These are phyloP conservation scores for Zalophus californianus DNA, from an alignment of 2,797 vertebrate genomes.

Conservation along the genomic window DNA sequence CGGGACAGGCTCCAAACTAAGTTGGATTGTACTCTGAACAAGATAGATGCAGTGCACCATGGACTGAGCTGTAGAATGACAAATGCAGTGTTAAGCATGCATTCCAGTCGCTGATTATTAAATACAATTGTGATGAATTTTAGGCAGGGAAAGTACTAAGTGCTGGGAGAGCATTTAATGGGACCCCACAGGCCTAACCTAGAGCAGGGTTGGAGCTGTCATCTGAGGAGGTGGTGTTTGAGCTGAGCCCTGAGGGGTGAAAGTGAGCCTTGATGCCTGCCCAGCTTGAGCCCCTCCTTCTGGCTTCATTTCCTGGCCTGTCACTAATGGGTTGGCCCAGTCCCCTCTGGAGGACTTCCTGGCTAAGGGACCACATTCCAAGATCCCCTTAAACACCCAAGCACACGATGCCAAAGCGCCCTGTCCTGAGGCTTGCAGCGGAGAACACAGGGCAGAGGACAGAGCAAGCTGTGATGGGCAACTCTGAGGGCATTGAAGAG, in stretches of 20 bases:
- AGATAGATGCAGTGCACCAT: not conserved
- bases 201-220: not conserved
- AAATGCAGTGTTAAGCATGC: not conserved
- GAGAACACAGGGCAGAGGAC: not conserved
- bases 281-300: not conserved
- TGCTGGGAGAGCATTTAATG: not conserved
- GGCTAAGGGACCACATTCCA: not conserved
- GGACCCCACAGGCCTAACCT: not conserved
- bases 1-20: not conserved
- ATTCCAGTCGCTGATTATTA: not conserved
- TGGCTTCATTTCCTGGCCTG: not conserved
- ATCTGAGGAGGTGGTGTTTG: not conserved
- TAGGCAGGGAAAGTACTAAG: not conserved
- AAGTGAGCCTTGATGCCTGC: not conserved
- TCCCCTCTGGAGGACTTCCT: not conserved
- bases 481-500: not conserved
- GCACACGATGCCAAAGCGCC: fast-evolving
- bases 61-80: not conserved
- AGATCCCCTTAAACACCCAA: not conserved
- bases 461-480: not conserved
- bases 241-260: not conserved
- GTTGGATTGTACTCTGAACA: not conserved
- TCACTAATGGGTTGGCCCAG: not conserved
- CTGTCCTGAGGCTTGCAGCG: not conserved
- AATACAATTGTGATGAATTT: not conserved